phyloP scores from a whole-genome alignment of 2,888 invertebrate species.

The Euproctis similis region DNA sequence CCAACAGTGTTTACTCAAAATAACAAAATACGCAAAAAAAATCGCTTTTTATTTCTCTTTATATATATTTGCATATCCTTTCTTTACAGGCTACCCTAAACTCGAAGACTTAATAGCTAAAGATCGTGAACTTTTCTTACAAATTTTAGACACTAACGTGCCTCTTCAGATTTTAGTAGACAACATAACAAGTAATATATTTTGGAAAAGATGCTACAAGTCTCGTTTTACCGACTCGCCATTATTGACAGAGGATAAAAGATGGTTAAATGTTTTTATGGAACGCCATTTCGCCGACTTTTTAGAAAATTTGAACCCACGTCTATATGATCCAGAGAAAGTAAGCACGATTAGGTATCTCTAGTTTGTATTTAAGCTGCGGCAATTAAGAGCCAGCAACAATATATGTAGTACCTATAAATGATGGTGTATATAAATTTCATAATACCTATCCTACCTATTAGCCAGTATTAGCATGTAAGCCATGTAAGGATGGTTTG shows the following conservation, averaged over 20 bases:
- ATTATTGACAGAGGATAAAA: constrained; percentile 34
- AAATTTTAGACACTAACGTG: constrained; percentile 53
- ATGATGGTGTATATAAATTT: no score
- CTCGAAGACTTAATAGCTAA: constrained; percentile 51
- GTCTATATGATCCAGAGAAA: constrained; percentile 68
- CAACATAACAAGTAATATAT: constrained; percentile 62
- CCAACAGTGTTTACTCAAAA: no score
- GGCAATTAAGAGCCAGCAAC: no score
- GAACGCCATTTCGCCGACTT: constrained; percentile 62
- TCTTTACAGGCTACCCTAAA: constrained; percentile 43
- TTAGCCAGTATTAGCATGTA: no score
- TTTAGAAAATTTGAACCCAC: constrained; percentile 65
- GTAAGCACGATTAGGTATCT: no score
- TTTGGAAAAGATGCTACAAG: constrained; percentile 64
- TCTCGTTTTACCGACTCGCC: constrained; percentile 51
- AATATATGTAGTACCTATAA: no score
- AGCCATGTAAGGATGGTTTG: no score
- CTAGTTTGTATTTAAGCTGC: no score
- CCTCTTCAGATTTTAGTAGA: constrained; percentile 61
- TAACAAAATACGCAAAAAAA: no score
- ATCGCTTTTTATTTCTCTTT: no score
- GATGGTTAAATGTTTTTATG: constrained; percentile 64
- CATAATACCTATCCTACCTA: no score
- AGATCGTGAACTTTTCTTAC: constrained; percentile 58
- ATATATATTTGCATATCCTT: no score